These are phyloP conservation scores for Perca schrenkii DNA, from an alignment of 2,113 vertebrate genomes.

Conservation along the genomic window DNA sequence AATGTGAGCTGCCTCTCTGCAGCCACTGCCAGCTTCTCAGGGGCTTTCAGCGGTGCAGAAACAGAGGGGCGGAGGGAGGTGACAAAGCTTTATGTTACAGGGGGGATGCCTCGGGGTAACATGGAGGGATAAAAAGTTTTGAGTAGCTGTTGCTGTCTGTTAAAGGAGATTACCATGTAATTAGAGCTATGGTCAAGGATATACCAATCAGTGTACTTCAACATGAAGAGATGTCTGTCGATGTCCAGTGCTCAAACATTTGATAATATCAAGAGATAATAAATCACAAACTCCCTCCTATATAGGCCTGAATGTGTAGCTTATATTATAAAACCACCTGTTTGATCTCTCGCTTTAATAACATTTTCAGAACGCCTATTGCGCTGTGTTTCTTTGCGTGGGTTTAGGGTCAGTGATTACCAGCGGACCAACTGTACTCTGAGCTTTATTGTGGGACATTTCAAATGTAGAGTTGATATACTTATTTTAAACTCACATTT, in stretches of 20 bases:
- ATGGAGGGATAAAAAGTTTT: conserved; percentile 66
- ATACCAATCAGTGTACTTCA: conserved; percentile 15
- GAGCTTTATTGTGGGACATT: neutral
- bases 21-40: conserved; percentile 72
- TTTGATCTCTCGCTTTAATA: neutral
- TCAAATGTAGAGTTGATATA: neutral
- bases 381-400: neutral
- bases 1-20: conserved; percentile 67
- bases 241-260: neutral
- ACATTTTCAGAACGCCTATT: neutral
- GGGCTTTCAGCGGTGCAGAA: conserved; percentile 57
- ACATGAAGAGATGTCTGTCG: neutral
- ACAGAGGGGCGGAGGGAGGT: conserved; percentile 34
- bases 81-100: conserved; percentile 68
- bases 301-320: neutral
- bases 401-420: neutral
- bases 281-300: too few relatives aligned
- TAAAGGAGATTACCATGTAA: conserved; percentile 67
- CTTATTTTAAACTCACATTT: neutral
- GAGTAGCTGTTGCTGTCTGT: conserved; percentile 72
- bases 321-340: neutral
- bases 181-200: conserved; percentile 55
- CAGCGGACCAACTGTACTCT: neutral
- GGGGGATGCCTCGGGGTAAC: too few relatives aligned
- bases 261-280: neutral